Base-by-base conservation (phyloP, 2,888 invertebrate species). In the Ceriagrion tenellum region DNA sequence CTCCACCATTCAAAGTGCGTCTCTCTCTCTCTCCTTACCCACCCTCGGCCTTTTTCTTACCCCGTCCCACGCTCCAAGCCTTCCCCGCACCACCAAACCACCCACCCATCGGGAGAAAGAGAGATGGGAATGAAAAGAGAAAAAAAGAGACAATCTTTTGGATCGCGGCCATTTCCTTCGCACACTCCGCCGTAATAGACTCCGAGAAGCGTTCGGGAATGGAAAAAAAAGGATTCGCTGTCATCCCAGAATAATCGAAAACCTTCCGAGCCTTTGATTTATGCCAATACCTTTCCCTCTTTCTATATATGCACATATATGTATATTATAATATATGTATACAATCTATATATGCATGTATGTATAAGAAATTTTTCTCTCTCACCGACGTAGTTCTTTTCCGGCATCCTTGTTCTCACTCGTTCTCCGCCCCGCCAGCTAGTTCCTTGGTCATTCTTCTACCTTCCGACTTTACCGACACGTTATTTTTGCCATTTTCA, bases 191-290 rank as follows among this genome's bases (percentile, higher is more conserved):
- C 91, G 63, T 81, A 91, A 63, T 56, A 91, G 91, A 91, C 63
- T 35, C 12, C 59, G 63, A 91, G 40, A 47, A 91, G 91, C 91
- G 35, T 91, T 91, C 63, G 91, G 81, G 91, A 63, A 91, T 91
- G 91, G 91, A 91, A 91, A 91, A 89, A 91, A 91, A 91, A 35
- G 91, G 63, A 91, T 91, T 35, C 91, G 35, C 16, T 35, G 59
- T 63, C 91, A 63, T 91, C 63, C 18, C 40, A 30, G 91, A 91
- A 91, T 91, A 91, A 91, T 91, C 91, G 91, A 91, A 81, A 91
- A 30, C 91, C 91, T 63, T 91, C 63, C 63, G 40, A 91, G 91
- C 63, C 63, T 91, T 91, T 91, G 91, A 91, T 91, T 91, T 91
- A 91, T 91, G 26, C 91, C 63, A 91, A 40, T 63, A 35, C 40